Evolutionary conservation across 2,113 vertebrate species (phyloP).

Genomic region (Ceratotherium simum): DNA sequence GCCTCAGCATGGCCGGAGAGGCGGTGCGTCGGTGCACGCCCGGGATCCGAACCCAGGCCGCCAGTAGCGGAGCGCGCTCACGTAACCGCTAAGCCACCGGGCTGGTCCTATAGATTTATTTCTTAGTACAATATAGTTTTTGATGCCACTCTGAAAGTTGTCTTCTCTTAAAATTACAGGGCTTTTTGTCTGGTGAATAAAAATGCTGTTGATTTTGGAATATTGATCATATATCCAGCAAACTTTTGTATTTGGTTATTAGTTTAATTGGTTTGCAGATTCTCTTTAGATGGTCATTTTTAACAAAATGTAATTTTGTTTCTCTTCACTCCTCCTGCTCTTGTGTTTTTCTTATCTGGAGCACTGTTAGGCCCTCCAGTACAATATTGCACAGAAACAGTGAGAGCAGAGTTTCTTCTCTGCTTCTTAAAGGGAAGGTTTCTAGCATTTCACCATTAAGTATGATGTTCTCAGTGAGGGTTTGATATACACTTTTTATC

Average conservation of each 20-base stretch:
- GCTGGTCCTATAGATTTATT: too few species aligned
- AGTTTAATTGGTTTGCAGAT: slow-evolving; percentile 4
- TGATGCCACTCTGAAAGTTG: background rate
- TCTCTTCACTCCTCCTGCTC: background rate
- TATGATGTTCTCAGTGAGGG: background rate
- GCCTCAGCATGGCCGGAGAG: too few species aligned
- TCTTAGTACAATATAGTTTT: background rate
- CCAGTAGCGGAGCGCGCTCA: too few species aligned
- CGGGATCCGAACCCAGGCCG: too few species aligned
- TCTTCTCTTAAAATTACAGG: background rate
- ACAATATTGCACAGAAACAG: background rate
- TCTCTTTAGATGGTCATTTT: slow-evolving; percentile 1
- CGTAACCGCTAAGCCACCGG: too few species aligned
- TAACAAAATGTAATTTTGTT: background rate
- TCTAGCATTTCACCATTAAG: background rate
- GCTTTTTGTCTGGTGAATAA: background rate
- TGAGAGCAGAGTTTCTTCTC: background rate
- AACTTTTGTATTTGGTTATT: slow-evolving; percentile 7
- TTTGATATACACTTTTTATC: background rate
- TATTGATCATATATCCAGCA: background rate
- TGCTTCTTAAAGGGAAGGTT: slow-evolving; percentile 10
- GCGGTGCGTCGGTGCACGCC: too few species aligned
- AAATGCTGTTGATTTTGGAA: slow-evolving; percentile 35
- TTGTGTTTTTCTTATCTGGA: background rate
- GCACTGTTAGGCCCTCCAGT: background rate